phyloP scores from a whole-genome alignment of 2,113 vertebrate species.

The Bujurquina vittata region DNA sequence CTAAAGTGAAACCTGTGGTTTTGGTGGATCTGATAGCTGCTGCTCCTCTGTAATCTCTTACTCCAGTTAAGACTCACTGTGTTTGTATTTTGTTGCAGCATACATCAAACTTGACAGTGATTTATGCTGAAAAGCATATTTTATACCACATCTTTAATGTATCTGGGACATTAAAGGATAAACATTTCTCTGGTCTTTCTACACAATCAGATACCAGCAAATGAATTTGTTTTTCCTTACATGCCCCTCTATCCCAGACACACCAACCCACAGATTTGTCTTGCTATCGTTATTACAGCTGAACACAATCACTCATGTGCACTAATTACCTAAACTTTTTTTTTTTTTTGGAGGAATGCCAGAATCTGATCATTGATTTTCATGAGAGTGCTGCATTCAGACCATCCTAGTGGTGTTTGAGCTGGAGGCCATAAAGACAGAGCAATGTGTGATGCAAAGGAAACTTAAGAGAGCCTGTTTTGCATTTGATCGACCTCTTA shows the following conservation, averaged over 20 bases:
- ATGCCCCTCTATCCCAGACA: neutral
- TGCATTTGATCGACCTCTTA: conserved; percentile 69
- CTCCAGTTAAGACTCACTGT: neutral
- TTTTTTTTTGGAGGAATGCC: neutral
- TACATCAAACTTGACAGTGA: conserved; percentile 30
- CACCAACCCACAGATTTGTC: conserved; percentile 6
- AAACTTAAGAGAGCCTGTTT: conserved; percentile 55
- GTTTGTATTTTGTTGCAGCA: conserved; percentile 17
- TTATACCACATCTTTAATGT: conserved; percentile 41
- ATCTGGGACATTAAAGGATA: conserved; percentile 51
- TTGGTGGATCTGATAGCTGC: neutral
- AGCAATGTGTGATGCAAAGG: conserved; percentile 40
- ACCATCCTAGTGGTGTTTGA: conserved; percentile 27
- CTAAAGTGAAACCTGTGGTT: conserved; percentile 14
- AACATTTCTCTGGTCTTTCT: conserved; percentile 26
- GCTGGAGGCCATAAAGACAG: conserved; percentile 42
- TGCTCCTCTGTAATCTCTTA: neutral
- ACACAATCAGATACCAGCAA: conserved; percentile 18
- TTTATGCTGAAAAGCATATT: conserved; percentile 53
- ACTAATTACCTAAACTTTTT: conserved; percentile 23
- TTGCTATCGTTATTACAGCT: conserved; percentile 1
- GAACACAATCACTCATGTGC: conserved; percentile 19
- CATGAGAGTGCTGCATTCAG: conserved; percentile 23
- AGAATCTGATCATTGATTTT: conserved; percentile 41
- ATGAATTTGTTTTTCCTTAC: conserved; percentile 25